These are phyloP conservation scores for Noturus placidus DNA, from an alignment of 2,113 vertebrate genomes.

Conservation along the genomic window DNA sequence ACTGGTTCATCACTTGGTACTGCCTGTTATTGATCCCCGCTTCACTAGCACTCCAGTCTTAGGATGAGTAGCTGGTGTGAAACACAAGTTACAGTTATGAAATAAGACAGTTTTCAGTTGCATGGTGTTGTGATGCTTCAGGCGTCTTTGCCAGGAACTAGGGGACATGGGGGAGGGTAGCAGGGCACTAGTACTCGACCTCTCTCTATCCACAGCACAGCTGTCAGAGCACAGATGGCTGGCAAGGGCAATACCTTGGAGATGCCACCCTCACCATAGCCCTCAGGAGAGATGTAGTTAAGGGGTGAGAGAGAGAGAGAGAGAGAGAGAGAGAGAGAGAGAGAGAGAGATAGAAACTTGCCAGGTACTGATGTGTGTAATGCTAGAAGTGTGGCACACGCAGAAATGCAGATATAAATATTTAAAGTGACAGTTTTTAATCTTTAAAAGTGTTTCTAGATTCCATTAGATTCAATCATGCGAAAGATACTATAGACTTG, in stretches of 20 bases:
- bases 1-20: background rate
- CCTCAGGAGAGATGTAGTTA: constrained; percentile 38
- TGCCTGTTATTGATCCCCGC: constrained; percentile 4
- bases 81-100: constrained; percentile 18
- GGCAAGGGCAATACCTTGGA: constrained; percentile 33
- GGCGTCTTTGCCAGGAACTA: background rate
- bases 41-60: constrained; percentile 11
- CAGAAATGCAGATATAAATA: background rate
- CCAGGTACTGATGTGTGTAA: background rate
- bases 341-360: background rate
- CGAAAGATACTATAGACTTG: background rate
- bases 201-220: constrained; percentile 39
- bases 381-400: background rate
- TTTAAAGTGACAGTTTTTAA: background rate
- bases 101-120: constrained; percentile 26
- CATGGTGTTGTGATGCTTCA: background rate
- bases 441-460: background rate
- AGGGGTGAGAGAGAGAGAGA: background rate
- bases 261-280: constrained; percentile 15
- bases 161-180: constrained; percentile 22
- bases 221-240: constrained; percentile 42
- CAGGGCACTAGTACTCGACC: constrained; percentile 35
- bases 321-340: background rate
- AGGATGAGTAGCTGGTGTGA: constrained; percentile 9
- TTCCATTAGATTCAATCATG: background rate